Evolutionary conservation across 2,113 vertebrate species (phyloP).

Genomic region (Fulica atra): DNA sequence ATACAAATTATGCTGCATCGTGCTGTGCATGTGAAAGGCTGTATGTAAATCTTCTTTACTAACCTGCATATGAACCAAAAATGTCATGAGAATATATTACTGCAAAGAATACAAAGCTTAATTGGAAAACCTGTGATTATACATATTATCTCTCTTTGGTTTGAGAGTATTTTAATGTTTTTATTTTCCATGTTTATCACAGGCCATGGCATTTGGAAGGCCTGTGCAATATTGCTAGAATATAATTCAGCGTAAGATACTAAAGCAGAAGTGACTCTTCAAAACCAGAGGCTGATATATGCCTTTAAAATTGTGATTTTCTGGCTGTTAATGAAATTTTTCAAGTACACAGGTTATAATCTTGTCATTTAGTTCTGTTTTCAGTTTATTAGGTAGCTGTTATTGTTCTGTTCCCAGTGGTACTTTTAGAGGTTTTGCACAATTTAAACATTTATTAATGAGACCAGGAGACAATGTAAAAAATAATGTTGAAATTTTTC

Average conservation of each 20-base stretch:
- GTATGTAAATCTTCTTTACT: neutral
- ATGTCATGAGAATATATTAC: neutral
- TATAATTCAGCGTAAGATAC: neutral
- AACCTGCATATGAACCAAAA: neutral
- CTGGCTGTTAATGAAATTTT: neutral
- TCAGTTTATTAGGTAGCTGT: neutral
- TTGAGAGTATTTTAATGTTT: neutral
- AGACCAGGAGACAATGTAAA: neutral
- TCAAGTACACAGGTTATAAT: neutral
- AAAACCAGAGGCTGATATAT: neutral
- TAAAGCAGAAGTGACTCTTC: neutral
- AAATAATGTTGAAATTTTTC: neutral
- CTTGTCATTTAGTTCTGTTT: neutral
- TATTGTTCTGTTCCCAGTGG: neutral
- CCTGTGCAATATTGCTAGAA: neutral
- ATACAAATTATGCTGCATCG: neutral
- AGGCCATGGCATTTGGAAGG: neutral
- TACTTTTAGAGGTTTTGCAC: neutral
- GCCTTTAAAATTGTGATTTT: neutral
- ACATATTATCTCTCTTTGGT: neutral
- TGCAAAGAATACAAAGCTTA: neutral
- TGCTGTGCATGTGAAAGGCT: neutral
- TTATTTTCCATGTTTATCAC: neutral
- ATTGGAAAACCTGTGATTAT: neutral
- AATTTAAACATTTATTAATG: neutral